Evolutionary conservation across 64 coral and sea anemone genomes (phyloP).

Genomic region (Acropora tenuis): DNA sequence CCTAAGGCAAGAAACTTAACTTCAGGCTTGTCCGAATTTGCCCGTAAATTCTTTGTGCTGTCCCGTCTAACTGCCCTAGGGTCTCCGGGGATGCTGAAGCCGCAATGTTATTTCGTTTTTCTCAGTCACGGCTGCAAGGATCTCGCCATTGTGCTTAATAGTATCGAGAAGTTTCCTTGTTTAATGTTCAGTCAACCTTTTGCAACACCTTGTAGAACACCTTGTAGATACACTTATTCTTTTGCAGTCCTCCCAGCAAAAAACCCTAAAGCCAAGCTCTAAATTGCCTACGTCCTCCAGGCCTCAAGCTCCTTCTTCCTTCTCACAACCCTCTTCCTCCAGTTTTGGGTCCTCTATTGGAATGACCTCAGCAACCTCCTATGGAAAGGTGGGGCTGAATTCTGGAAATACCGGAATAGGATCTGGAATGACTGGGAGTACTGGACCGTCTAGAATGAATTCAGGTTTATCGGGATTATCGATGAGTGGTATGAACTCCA

Average conservation of each 20-base stretch:
- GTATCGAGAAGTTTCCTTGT: no score
- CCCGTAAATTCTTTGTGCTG: no score
- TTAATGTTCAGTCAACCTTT: neutral
- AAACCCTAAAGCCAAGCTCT: neutral
- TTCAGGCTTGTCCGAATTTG: no score
- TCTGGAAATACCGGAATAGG: slow-evolving; percentile 24
- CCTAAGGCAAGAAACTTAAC: no score
- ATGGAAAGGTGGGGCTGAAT: slow-evolving; percentile 8
- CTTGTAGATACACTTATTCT: neutral
- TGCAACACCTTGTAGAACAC: no score
- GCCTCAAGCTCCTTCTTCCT: slow-evolving; percentile 1
- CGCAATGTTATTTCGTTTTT: no score
- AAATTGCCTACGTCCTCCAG: neutral
- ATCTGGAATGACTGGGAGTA: slow-evolving; percentile 27
- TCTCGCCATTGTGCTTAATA: no score
- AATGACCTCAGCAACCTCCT: slow-evolving; percentile 1
- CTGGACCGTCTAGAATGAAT: slow-evolving; percentile 1
- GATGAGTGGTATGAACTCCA: neutral
- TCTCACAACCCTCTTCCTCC: neutral
- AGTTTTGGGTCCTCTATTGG: slow-evolving; percentile 19
- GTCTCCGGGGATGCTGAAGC: no score
- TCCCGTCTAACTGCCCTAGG: no score
- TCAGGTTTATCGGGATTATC: neutral
- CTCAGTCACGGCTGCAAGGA: no score
- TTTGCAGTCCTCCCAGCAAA: neutral